Evolutionary conservation across 2,797 vertebrate species (phyloP).

Genomic region (Chloroceryle inda): DNA sequence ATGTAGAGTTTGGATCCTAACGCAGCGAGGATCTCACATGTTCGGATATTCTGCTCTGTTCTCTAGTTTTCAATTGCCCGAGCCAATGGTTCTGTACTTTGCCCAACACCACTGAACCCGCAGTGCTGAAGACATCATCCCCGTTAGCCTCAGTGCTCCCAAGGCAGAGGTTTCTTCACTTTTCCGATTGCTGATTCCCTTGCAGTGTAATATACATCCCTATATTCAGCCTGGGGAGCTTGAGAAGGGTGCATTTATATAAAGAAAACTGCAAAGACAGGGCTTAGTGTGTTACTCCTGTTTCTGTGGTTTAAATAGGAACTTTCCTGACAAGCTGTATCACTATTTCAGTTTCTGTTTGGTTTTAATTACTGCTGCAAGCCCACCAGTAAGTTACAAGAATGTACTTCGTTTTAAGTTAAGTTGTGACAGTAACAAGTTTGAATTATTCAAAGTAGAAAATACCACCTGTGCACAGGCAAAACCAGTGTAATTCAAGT

Average conservation of each 20-base stretch:
- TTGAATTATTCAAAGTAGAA: slow-evolving; percentile 56
- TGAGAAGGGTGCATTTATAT: neutral
- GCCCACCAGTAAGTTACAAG: slow-evolving; percentile 15
- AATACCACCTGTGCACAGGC: slow-evolving; percentile 40
- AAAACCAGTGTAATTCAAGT: slow-evolving; percentile 40
- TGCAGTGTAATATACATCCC: neutral
- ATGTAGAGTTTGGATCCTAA: neutral
- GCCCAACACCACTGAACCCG: neutral
- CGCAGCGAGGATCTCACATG: neutral
- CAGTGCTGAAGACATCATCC: neutral
- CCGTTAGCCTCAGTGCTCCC: neutral
- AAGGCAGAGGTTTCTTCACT: neutral
- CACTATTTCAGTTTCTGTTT: neutral
- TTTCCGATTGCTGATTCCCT: neutral
- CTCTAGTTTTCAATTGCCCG: neutral
- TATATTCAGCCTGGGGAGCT: neutral
- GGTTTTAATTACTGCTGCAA: slow-evolving; percentile 31
- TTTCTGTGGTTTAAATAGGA: neutral
- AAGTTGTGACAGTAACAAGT: slow-evolving; percentile 50
- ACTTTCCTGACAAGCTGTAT: neutral
- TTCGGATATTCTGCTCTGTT: neutral
- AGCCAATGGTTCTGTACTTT: neutral
- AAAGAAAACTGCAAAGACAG: neutral
- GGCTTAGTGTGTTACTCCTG: neutral
- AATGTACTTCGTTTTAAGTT: slow-evolving; percentile 68